Conservation (phyloP, 2,888 invertebrate species). For the Elmis aenea region DNA sequence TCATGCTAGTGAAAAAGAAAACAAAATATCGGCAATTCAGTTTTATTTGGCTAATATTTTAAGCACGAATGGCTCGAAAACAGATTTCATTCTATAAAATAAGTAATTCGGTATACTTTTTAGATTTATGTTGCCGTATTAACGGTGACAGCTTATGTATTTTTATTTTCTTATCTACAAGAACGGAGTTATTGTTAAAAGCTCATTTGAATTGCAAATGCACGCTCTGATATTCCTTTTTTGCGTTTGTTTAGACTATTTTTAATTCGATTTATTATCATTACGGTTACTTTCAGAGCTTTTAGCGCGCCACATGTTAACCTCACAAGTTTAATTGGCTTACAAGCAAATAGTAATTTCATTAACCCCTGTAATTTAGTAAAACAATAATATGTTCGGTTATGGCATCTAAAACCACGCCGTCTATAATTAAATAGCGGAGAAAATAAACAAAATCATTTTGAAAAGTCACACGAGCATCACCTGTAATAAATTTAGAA, state of each 20-base stretch:
- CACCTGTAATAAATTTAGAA: conserved; percentile 9
- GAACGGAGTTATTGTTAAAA: conserved; percentile 5
- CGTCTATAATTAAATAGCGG: background rate
- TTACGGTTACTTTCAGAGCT: too few relatives aligned
- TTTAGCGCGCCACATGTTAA: too few relatives aligned
- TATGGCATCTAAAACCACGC: background rate
- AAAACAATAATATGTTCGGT: too few relatives aligned
- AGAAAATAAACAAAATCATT: background rate
- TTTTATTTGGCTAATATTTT: conserved; percentile 14
- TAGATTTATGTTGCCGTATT: conserved; percentile 1
- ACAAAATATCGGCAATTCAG: conserved; percentile 22
- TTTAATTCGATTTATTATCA: too few relatives aligned
- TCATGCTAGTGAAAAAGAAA: conserved; percentile 20
- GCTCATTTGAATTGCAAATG: conserved; percentile 9
- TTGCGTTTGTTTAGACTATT: background rate
- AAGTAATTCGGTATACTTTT: background rate
- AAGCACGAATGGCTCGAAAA: conserved; percentile 4
- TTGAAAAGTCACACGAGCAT: background rate
- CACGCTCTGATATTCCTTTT: too few relatives aligned
- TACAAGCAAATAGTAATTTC: background rate
- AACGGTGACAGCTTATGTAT: conserved; percentile 6
- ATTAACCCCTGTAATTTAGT: too few relatives aligned
- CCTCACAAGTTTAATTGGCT: background rate
- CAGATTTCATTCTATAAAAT: conserved; percentile 3
- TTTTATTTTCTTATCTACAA: conserved; percentile 4